Conservation (phyloP, 2,113 vertebrate species). For the Coregonus clupeaformis region DNA sequence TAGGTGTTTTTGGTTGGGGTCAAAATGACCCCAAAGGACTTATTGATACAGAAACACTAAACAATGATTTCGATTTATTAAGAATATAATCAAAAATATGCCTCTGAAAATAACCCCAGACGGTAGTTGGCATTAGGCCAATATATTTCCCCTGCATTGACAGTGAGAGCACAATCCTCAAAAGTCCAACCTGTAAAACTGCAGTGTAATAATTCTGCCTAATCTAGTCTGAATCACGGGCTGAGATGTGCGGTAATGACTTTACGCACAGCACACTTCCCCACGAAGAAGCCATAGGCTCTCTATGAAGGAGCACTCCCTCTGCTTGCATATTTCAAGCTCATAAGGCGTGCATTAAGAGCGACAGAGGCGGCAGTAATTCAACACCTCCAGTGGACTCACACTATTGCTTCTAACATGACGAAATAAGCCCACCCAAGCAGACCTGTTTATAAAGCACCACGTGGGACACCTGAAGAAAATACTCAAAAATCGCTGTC, state of each 20-base stretch:
- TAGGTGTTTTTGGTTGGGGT: too few species aligned
- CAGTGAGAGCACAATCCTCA: background rate
- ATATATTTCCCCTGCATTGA: background rate
- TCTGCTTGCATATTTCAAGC: background rate
- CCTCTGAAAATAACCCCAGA: slow-evolving; percentile 2
- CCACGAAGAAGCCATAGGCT: background rate
- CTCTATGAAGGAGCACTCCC: slow-evolving; percentile 1
- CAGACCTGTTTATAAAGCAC: background rate
- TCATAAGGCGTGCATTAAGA: background rate
- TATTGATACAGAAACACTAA: too few species aligned
- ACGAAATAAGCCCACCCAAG: slow-evolving; percentile 48
- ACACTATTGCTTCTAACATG: slow-evolving; percentile 33
- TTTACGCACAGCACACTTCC: slow-evolving; percentile 24
- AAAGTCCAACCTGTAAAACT: background rate
- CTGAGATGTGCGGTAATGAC: background rate
- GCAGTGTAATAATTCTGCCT: background rate
- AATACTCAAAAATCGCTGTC: slow-evolving; percentile 18
- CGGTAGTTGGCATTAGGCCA: background rate
- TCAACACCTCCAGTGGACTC: slow-evolving; percentile 32
- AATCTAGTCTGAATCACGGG: slow-evolving; percentile 11
- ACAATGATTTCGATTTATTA: too few species aligned
- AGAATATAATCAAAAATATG: too few species aligned
- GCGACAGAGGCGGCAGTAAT: slow-evolving; percentile 22
- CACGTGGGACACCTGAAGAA: slow-evolving; percentile 26
- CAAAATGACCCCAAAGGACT: too few species aligned